Evolutionary conservation across 2,888 invertebrate species (phyloP).

Genomic region (Cephonodes hylas): DNA sequence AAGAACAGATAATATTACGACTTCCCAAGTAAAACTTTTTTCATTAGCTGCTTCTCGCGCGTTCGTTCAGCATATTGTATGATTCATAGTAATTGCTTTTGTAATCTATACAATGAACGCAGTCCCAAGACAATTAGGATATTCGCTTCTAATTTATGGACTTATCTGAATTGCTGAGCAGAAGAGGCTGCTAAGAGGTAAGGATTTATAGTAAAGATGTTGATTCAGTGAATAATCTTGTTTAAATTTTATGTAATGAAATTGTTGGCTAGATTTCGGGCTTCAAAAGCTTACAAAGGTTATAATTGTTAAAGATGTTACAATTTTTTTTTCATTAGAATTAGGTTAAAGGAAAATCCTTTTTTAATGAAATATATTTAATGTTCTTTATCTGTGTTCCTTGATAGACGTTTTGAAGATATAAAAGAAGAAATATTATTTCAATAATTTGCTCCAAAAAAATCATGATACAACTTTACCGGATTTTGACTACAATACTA

Average conservation of each 20-base stretch:
- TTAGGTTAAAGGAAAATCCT: no score
- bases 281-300: no score
- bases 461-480: no score
- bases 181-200: background rate
- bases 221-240: background rate
- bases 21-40: slow-evolving; percentile 29
- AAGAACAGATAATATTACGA: background rate
- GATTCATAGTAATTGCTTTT: slow-evolving; percentile 31
- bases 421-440: no score
- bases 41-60: slow-evolving; percentile 30
- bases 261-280: no score
- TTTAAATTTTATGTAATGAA: background rate
- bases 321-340: no score
- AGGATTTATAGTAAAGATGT: background rate
- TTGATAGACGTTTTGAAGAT: no score
- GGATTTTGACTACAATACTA: no score
- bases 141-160: background rate
- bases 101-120: slow-evolving; percentile 24
- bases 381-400: no score
- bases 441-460: no score
- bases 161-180: background rate
- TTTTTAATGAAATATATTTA: no score
- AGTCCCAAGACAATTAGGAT: background rate
- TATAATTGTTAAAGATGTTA: no score
- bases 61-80: slow-evolving; percentile 31